Conservation (phyloP, 2,797 vertebrate genomes). For the Silurus aristotelis region DNA sequence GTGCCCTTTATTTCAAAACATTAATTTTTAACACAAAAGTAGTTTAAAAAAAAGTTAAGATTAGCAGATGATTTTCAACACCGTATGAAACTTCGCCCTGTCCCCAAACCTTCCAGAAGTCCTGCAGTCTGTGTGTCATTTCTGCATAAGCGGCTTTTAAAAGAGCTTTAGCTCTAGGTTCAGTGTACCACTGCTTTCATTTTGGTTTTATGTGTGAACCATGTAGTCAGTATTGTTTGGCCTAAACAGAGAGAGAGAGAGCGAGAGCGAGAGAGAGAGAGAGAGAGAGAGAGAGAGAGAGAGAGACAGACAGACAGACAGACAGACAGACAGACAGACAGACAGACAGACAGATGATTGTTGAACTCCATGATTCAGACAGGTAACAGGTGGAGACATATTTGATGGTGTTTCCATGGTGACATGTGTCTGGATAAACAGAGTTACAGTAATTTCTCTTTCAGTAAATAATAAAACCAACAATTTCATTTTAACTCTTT, state of each 20-base stretch:
- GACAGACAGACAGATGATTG: not conserved
- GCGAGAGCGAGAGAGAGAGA: constrained; percentile 2
- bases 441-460: constrained; percentile 5
- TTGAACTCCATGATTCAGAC: constrained; percentile 11
- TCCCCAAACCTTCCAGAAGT: too few species aligned
- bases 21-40: too few species aligned
- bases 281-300: not conserved
- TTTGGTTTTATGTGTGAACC: too few species aligned
- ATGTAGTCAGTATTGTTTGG: too few species aligned
- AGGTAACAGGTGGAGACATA: constrained; percentile 15
- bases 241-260: not conserved
- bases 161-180: too few species aligned
- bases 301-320: not conserved
- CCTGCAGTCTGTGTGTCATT: too few species aligned
- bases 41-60: too few species aligned
- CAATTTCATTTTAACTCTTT: constrained; percentile 4
- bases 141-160: too few species aligned
- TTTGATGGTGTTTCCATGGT: constrained; percentile 26
- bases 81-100: too few species aligned
- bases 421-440: constrained; percentile 1
- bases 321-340: constrained; percentile 4
- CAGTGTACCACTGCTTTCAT: too few species aligned
- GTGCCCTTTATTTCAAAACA: too few species aligned
- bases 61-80: too few species aligned
- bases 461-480: not conserved